Percentiles rank a stretch among this genome's conserved stretches.
These are phyloP conservation scores for Xyliphius kryptos DNA, from an alignment of 2,113 vertebrate genomes.

Conservation along the genomic window DNA sequence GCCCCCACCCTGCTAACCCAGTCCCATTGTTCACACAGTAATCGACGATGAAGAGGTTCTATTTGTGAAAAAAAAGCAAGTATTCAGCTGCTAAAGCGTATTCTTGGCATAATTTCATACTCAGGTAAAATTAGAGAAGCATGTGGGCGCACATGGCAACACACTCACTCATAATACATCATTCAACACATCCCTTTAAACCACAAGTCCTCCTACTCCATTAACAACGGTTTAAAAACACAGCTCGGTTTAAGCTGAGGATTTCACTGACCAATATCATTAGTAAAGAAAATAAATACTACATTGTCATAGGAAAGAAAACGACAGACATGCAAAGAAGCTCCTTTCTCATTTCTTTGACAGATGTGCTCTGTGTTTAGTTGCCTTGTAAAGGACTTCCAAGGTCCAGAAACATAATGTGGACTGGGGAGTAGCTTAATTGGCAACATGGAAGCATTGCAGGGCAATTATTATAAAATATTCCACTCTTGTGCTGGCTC, in stretches of 20 bases:
- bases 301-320: too few relatives aligned
- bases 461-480: too few relatives aligned
- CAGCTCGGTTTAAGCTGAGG: conserved; percentile 18
- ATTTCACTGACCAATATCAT: conserved; percentile 15
- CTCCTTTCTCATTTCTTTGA: too few relatives aligned
- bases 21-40: conserved; percentile 21
- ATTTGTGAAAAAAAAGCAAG: neutral
- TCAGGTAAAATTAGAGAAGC: conserved; percentile 40
- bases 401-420: too few relatives aligned
- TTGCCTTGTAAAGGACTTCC: too few relatives aligned
- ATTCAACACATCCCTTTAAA: conserved; percentile 37
- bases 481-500: too few relatives aligned
- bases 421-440: too few relatives aligned
- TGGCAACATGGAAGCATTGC: too few relatives aligned
- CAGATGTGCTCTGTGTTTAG: too few relatives aligned
- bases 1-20: conserved; percentile 9
- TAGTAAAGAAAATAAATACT: neutral
- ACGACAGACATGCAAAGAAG: too few relatives aligned
- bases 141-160: conserved; percentile 36
- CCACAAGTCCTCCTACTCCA: conserved; percentile 34
- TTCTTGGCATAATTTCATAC: conserved; percentile 27
- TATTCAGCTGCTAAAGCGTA: conserved; percentile 9
- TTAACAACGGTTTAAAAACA: conserved; percentile 30
- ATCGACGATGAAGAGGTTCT: conserved; percentile 11
- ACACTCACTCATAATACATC: conserved; percentile 32